Conservation (phyloP, 2,797 vertebrate genomes). For the Tachyglossus aculeatus region DNA sequence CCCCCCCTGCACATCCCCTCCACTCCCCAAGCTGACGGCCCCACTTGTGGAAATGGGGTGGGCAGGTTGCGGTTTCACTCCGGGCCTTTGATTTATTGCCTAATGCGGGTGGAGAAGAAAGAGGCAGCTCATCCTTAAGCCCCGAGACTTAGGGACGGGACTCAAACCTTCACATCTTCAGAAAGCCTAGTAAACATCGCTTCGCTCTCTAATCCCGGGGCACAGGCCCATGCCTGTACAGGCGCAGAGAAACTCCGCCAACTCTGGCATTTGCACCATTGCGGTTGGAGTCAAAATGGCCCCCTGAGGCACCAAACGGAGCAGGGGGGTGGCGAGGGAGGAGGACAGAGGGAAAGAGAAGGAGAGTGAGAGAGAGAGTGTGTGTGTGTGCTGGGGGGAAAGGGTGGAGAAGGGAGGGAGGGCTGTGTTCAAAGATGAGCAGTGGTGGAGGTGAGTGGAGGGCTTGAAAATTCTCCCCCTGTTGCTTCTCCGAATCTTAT, state of each 20-base stretch:
- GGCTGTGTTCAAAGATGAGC: no score
- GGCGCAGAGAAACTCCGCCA: constrained; percentile 60
- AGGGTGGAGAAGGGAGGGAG: no score
- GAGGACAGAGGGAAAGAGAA: not conserved
- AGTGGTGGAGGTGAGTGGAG: no score
- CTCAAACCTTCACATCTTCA: constrained; percentile 71
- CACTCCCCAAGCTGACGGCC: constrained; percentile 34
- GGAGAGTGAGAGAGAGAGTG: not conserved
- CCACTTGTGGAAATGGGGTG: constrained; percentile 62
- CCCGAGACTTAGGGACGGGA: constrained; percentile 69
- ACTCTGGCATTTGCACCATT: constrained; percentile 57
- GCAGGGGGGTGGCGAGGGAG: not conserved
- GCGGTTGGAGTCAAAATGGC: constrained; percentile 63
- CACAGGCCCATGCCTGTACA: constrained; percentile 74
- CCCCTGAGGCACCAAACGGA: constrained; percentile 49
- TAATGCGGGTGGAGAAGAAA: constrained; percentile 74
- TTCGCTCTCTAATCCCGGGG: constrained; percentile 66
- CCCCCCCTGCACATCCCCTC: constrained; percentile 7
- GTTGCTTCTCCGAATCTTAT: no score
- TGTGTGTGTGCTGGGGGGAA: not conserved
- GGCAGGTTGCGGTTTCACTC: constrained; percentile 71
- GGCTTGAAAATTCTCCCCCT: no score
- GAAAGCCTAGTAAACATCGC: constrained; percentile 70
- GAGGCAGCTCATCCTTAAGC: constrained; percentile 68
- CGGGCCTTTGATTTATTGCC: constrained; percentile 76